Base-by-base conservation (phyloP, 1,140 invertebrate species). In the Apolygus lucorum region DNA sequence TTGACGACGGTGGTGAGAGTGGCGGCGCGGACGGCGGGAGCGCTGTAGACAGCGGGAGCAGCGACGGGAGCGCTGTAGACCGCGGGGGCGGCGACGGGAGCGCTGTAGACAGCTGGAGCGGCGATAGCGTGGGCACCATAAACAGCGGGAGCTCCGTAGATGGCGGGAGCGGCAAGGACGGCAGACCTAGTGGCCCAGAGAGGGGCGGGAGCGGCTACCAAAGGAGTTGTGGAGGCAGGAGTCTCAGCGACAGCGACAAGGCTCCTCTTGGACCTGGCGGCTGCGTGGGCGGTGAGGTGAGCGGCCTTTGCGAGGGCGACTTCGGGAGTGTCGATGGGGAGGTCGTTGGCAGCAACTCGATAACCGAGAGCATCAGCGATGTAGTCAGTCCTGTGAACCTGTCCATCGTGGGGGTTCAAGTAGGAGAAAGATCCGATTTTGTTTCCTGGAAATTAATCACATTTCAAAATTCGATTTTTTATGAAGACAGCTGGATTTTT, bases 351-450 rank as follows among this genome's bases (percentile, higher is more conserved):
- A 66, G 81, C 80, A 22, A 81, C 84, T 59, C 84, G 81, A 79
- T 83, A 85, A 69, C 85, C 84, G n/a, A 74, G 74, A 63, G 72
- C 74, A 69, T 80, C 80, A 72, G 81, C 81, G 54, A 80, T 77
- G 76, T 82, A 82, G 75, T 84, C 81, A 74, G 81, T 80, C 68
- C 80, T 78, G 72, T 84, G 80, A 22, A 84, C 78, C 71, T 76
- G 75, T 42, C 81, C 81, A 28, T 83, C 76, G 28, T 68, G 67
- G 75, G 84, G 83, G 68, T 82, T 81, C 67, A 81, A 81, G 74
- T 84, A 84, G 68, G 81, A 81, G 79, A 82, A 83, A 73, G 79
- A 80, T 72, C 83, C 83, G 72, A 82, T 78, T 69, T 83, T 78
- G 76, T 82, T 80, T 73, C 83, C 83, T 66, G 62, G 11, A 21